Evolutionary conservation across 30 jellyfish, hydroid and myxozoan species (phyloP), one percentile per base, ranked within the genome.

Genomic region (Chironex yamaguchii): DNA sequence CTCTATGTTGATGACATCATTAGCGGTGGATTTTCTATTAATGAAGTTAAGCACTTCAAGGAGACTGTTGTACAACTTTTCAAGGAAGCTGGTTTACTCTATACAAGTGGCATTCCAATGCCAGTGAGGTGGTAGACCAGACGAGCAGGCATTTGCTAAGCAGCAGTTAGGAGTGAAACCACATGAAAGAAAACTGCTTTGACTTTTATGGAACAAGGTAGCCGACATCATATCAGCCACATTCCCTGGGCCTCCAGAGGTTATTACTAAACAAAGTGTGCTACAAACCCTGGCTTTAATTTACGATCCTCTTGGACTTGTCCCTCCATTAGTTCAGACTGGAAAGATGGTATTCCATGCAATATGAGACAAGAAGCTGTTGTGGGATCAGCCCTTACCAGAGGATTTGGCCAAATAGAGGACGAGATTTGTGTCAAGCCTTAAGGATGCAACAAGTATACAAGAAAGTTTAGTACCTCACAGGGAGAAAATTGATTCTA

Each of bases 41-140:
- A 72, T 0, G 91, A 62, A 71, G 62, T 63, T 0, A 62, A 36
- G 53, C 36, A 49, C 12, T 12, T 72, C 82, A 86, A 86, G 49
- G 85, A 73, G 27, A 34, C 64, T 0, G 90, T 90, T 2, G 49
- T 69, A 21, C 30, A 28, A 2, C 42, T 86, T 24, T 86, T 86
- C 85, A 62, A 49, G 22, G 96, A 62, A 26, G 90, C 88, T 14
- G 50, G 63, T 72, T 86, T 70, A 49, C 42, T 26, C 76, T 58
- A 33, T 89, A 72, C 75, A 85, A 85, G 71, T 85, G 96, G 85
- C 96, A 85, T 36, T 85, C 96, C 1, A 74, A 86, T 49, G 96
- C 0, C 14, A 1, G 3, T 4, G 83, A 53, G 24, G 34, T 86
- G 28, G 96, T 58, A 11, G 90, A 58, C 53, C 51, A 29, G 64